Percentiles rank a stretch among this genome's conserved stretches.
Evolutionary conservation across 2,797 vertebrate genomes (phyloP).

Genomic region (Chiloscyllium punctatum): DNA sequence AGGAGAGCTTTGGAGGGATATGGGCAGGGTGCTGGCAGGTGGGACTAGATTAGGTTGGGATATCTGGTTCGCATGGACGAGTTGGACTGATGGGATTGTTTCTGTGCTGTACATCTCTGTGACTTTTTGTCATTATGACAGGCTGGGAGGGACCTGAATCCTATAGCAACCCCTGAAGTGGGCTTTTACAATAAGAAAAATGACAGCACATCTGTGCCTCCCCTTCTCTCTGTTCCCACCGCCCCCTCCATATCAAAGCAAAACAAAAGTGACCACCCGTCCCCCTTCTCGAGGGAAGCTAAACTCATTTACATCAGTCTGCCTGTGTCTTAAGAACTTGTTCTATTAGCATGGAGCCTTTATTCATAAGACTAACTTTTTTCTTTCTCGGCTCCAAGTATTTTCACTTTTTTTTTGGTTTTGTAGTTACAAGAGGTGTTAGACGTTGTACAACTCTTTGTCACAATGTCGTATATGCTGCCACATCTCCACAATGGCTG

Average conservation of each 20-base stretch:
- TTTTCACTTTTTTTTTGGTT: background rate
- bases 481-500: constrained; percentile 97
- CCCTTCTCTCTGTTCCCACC: too few species aligned
- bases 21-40: too few species aligned
- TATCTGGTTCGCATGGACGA: too few species aligned
- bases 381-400: background rate
- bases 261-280: background rate
- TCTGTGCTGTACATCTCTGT: too few species aligned
- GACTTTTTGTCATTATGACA: too few species aligned
- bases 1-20: too few species aligned
- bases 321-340: background rate
- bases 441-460: background rate
- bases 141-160: too few species aligned
- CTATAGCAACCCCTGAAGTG: background rate
- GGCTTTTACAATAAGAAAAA: background rate
- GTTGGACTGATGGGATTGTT: too few species aligned
- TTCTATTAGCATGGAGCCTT: background rate
- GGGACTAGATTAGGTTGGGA: too few species aligned
- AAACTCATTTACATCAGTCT: background rate
- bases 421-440: background rate
- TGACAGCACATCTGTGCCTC: background rate
- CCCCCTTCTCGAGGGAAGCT: too few species aligned
- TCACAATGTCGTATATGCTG: constrained; percentile 94
- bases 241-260: background rate
- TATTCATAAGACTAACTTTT: background rate